phyloP scores from a whole-genome alignment of 1,140 invertebrate species.

The Aphaenogaster rudis region DNA sequence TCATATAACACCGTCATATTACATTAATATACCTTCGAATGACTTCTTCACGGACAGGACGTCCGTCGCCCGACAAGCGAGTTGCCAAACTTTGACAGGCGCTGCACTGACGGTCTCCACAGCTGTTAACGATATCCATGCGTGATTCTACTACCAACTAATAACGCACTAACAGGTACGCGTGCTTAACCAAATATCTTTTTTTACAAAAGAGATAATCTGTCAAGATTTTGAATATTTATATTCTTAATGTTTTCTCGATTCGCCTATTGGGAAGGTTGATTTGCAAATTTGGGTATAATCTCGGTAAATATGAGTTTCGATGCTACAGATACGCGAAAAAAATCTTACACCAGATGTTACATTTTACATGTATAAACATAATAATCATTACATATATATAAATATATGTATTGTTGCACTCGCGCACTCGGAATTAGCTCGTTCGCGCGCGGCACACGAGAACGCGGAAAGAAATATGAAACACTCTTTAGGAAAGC shows the following conservation, averaged over 20 bases:
- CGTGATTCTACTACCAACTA: constrained; percentile 81
- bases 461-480: no score
- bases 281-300: neutral
- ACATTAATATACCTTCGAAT: constrained; percentile 84
- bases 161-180: constrained; percentile 63
- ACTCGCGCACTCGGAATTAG: no score
- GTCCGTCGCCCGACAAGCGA: constrained; percentile 85
- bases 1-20: constrained; percentile 55
- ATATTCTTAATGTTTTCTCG: neutral
- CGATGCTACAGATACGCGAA: neutral
- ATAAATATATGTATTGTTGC: no score
- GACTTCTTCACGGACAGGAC: constrained; percentile 84
- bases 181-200: constrained; percentile 25
- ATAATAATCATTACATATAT: constrained; percentile 14
- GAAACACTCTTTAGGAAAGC: no score
- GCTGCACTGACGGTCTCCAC: constrained; percentile 85
- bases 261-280: neutral
- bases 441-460: no score
- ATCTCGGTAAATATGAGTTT: neutral
- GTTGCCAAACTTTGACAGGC: constrained; percentile 85
- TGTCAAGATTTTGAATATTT: neutral
- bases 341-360: neutral
- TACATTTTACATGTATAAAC: neutral
- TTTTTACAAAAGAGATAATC: constrained; percentile 27
- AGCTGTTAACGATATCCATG: constrained; percentile 85